Percentiles rank a stretch among this genome's conserved stretches.
Conservation (phyloP, 1,140 invertebrate genomes). For the Listronotus oregonensis region DNA sequence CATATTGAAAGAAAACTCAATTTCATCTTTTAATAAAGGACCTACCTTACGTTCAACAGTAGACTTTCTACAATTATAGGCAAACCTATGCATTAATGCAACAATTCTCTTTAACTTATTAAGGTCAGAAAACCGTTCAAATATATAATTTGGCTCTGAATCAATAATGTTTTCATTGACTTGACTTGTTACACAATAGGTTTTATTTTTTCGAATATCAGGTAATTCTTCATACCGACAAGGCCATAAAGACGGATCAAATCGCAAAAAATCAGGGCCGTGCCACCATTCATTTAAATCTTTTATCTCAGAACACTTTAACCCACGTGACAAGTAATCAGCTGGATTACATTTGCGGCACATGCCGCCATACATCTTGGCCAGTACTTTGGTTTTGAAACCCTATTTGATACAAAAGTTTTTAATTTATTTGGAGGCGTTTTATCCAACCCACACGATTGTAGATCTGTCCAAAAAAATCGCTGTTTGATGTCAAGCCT, state of each 20-base stretch:
- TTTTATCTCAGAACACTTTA: background rate
- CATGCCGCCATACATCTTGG: background rate
- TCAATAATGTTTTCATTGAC: too few relatives aligned
- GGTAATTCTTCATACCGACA: background rate
- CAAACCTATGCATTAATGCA: too few relatives aligned
- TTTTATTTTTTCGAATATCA: slow-evolving; percentile 3
- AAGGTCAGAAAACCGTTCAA: too few relatives aligned
- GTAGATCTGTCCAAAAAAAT: slow-evolving; percentile 30
- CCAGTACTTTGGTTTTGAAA: slow-evolving; percentile 16
- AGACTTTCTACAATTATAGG: too few relatives aligned
- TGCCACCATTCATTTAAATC: slow-evolving; percentile 8
- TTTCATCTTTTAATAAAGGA: too few relatives aligned
- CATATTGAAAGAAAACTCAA: too few relatives aligned
- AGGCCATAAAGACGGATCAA: background rate
- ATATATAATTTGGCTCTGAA: too few relatives aligned
- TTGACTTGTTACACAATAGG: slow-evolving; percentile 5
- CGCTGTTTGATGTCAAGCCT: background rate
- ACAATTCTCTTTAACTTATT: too few relatives aligned
- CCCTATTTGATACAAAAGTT: slow-evolving; percentile 25
- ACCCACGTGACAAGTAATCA: slow-evolving; percentile 13
- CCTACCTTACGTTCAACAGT: too few relatives aligned
- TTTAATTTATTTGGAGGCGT: slow-evolving; percentile 14
- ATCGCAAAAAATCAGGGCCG: background rate
- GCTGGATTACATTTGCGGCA: slow-evolving; percentile 12
- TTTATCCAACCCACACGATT: slow-evolving; percentile 23